These are phyloP conservation scores for Drosophila sp. DNA, from an alignment of 1,140 invertebrate genomes.

Conservation along the genomic window DNA sequence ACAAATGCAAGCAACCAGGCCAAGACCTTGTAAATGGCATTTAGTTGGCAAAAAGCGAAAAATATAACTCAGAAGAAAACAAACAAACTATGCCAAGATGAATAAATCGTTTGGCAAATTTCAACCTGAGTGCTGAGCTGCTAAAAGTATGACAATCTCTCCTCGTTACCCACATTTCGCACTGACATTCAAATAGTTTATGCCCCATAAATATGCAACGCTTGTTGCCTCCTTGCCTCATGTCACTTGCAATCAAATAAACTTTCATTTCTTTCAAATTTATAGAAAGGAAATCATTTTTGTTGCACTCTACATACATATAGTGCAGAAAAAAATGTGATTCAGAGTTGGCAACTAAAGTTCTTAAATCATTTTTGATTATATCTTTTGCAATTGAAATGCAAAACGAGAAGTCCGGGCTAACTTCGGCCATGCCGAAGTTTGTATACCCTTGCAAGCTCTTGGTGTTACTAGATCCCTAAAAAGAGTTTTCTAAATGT, in stretches of 20 bases:
- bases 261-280: background rate
- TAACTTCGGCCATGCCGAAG: no score
- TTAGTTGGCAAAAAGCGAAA: background rate
- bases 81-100: slow-evolving; percentile 4
- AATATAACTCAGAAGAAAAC: background rate
- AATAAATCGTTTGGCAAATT: slow-evolving; percentile 4
- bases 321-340: no score
- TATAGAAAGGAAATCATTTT: background rate
- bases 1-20: slow-evolving; percentile 32
- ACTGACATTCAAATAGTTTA: background rate
- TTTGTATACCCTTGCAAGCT: no score
- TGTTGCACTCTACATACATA: no score
- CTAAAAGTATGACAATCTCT: background rate
- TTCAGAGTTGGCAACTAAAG: background rate
- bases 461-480: no score
- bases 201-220: background rate
- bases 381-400: background rate
- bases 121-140: background rate
- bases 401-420: no score
- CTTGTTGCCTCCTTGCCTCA: background rate
- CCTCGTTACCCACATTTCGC: background rate
- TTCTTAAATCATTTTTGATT: background rate
- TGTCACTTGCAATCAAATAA: background rate
- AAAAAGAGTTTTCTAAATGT: no score
- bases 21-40: slow-evolving; percentile 9